Evolutionary conservation across 2,797 vertebrate genomes (phyloP).

Genomic region (Gadopsis marmoratus): DNA sequence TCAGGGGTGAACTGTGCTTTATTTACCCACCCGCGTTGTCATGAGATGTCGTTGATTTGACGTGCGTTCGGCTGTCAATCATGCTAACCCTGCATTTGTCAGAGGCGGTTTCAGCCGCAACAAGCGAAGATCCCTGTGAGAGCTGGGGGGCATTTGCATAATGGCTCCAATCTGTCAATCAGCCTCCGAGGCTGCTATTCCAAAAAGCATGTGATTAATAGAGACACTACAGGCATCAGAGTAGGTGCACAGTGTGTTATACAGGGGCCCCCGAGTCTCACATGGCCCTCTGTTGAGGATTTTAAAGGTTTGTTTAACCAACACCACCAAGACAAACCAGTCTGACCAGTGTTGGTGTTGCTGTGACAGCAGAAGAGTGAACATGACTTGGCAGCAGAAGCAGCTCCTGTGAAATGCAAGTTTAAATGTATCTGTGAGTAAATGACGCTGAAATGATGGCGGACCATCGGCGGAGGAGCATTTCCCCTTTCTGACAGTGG

Average conservation of each 20-base stretch:
- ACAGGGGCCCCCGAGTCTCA: neutral
- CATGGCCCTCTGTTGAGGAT: slow-evolving; percentile 12
- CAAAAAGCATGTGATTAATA: neutral
- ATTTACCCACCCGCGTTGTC: slow-evolving; percentile 23
- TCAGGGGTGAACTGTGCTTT: neutral
- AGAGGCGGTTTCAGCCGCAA: neutral
- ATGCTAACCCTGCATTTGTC: neutral
- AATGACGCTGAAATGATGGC: neutral
- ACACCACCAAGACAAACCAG: slow-evolving; percentile 66
- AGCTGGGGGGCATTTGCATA: slow-evolving; percentile 28
- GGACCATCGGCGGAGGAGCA: neutral
- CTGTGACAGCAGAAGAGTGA: slow-evolving; percentile 22
- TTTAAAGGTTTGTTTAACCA: slow-evolving; percentile 48
- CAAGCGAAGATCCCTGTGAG: neutral
- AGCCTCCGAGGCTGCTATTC: neutral
- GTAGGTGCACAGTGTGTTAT: neutral
- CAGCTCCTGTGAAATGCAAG: neutral
- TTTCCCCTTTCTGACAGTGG: neutral
- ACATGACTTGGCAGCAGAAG: neutral
- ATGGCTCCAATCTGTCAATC: slow-evolving; percentile 10
- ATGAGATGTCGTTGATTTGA: neutral
- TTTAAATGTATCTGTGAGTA: neutral
- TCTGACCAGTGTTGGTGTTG: slow-evolving; percentile 52
- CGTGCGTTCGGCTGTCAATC: neutral
- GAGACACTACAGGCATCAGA: neutral